Evolutionary conservation across 2,797 vertebrate genomes (phyloP).

Genomic region (Eupleurogrammus muticus): DNA sequence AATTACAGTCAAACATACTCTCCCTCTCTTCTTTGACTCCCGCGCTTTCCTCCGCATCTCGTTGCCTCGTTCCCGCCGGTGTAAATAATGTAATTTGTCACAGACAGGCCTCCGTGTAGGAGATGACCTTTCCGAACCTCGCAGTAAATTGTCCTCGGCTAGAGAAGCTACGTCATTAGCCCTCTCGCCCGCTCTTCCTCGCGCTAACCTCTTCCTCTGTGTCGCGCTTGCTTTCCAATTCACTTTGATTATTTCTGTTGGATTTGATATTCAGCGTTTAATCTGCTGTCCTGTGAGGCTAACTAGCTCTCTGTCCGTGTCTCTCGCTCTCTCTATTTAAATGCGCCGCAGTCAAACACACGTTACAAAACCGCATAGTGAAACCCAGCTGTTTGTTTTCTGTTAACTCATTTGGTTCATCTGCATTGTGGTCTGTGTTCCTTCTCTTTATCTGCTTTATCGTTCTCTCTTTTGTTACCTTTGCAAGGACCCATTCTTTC

Average conservation of each 20-base stretch:
- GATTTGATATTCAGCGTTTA: conserved; percentile 62
- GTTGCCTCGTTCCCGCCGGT: conserved; percentile 52
- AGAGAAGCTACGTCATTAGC: conserved; percentile 80
- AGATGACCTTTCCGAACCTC: conserved; percentile 83
- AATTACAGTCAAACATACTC: conserved; percentile 65
- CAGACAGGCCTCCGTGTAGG: conserved; percentile 78
- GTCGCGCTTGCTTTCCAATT: conserved; percentile 50
- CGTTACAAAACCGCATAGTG: not conserved
- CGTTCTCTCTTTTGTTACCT: not conserved
- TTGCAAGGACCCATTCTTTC: not conserved
- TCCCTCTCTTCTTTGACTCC: conserved; percentile 26
- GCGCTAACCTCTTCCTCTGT: conserved; percentile 33
- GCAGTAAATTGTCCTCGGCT: conserved; percentile 81
- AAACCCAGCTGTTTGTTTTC: conserved; percentile 10
- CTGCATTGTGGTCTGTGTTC: not conserved
- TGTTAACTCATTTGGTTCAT: conserved; percentile 9
- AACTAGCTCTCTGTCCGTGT: conserved; percentile 28
- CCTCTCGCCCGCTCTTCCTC: conserved; percentile 54
- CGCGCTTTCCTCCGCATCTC: conserved; percentile 26
- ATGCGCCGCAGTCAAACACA: conserved; percentile 11
- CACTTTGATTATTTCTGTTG: conserved; percentile 64
- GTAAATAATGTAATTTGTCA: conserved; percentile 86
- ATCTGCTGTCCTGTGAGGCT: conserved; percentile 55
- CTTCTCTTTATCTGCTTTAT: not conserved
- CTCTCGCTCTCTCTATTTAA: conserved; percentile 17